Base-by-base conservation (phyloP, 2,888 invertebrate species). In the Eumerus sabulonum region DNA sequence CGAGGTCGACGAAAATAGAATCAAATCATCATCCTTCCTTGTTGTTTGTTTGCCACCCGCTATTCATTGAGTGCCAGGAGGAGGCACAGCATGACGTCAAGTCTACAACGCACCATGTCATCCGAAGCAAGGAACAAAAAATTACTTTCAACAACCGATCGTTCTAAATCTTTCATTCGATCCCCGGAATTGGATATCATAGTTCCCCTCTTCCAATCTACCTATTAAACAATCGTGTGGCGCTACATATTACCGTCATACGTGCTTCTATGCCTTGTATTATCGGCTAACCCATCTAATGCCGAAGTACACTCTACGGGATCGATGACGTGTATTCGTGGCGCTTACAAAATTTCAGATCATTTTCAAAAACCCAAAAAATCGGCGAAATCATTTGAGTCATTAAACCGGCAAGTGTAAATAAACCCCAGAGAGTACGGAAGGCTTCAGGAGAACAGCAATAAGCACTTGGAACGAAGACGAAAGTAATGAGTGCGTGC, bases 41-140 rank as follows among this genome's bases (percentile, higher is more conserved):
- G 42, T 64, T 9, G 59, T 27, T 27, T 27, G 7, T 27, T 7
- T 7, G 27, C 27, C 27, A 27, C 7, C 2, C 27, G 27, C 27
- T 7, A 27, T 27, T 7, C 27, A 27, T 7, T 7, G 27, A 60
- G 53, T 66, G 45, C 60, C 56, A 66, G 60, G 16, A 70, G 38
- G 17, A 27, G 27, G 27, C 38, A 35, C 63, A 70, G 47, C 36
- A 60, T 70, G 73, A 73, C 73, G 73, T 73, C 73, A 60, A 54
- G 42, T 40, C 47, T 47, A 2, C 47, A 40, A 47, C 53, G 51
- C 40, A 14, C 50, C 16, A 53, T 4, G 27, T 2, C 27, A 27
- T 27, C 2, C 9, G 40, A 38, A 1, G 14, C 64, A 59, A 36
- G 35, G 17, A 16, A 18, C n/a, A 72, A 73, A 72, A 73, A 54